Base-by-base conservation (phyloP, 2,888 invertebrate genomes). In the Drosophila limbata region DNA sequence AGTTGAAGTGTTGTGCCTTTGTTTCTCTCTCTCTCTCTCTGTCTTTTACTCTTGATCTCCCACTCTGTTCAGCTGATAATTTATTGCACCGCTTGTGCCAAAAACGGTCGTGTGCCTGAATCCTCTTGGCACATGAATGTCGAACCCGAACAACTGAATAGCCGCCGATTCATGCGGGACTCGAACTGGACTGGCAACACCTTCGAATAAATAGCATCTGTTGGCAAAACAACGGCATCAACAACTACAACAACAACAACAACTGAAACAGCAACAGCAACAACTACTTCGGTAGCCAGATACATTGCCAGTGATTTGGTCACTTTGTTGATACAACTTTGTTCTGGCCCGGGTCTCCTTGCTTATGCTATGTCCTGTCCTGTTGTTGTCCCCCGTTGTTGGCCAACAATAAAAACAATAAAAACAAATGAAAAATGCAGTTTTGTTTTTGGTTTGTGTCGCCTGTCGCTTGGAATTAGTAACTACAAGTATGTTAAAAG, bases 401-500 rank as follows among this genome's bases (percentile, higher is more conserved):
- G 69, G 42, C 69, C 75, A 75, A 79, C 84, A 87, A 80, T 87
- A 73, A 76, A 72, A 75, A 79, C 84, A 87, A 80, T 87, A 73
- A 76, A 72, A 77, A 79, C 79, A 84, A 86, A 83, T 79, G 84
- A 88, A 89, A 88, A 88, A 89, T 84, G 63, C 78, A 83, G 73
- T 86, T 70, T 82, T 68, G 76, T 28, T 68, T 75, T 64, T 55
- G 56, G 47, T 63, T 63, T 70, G 87, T 86, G 81, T 87, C 71
- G 88, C 78, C 84, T 87, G 88, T 89, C 90, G 88, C 89, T 71
- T 74, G 89, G 89, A 90, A 88, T 89, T 89, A 89, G 88, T 88
- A 84, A 77, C 82, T 88, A 89, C 89, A 89, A 89, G 90, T 86
- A 84, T 89, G 89, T 83, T 89, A 90, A 90, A 88, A 89, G 90